Conservation (phyloP, 2,113 vertebrate genomes). For the Cavia porcellus region DNA sequence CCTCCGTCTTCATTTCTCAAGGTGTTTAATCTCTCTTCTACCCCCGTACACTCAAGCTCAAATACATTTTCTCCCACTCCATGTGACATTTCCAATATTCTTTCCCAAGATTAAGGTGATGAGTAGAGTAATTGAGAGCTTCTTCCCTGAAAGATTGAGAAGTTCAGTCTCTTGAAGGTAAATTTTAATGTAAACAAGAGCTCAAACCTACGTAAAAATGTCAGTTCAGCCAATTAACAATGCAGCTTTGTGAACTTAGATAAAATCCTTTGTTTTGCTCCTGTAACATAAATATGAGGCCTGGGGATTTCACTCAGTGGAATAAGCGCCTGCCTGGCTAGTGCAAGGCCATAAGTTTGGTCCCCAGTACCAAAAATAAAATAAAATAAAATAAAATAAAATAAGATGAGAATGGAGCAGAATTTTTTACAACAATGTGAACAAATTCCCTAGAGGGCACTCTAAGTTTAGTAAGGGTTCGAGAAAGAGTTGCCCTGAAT, state of each 20-base stretch:
- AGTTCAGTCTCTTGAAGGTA: background rate
- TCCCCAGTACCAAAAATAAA: too few relatives aligned
- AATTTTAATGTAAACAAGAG: background rate
- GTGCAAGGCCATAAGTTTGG: too few relatives aligned
- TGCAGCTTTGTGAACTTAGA: background rate
- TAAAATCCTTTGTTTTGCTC: background rate
- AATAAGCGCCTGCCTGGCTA: too few relatives aligned
- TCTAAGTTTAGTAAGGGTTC: background rate
- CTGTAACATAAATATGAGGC: background rate
- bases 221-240: background rate
- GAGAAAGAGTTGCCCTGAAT: background rate
- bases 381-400: too few relatives aligned
- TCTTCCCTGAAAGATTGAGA: background rate
- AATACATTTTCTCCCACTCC: background rate
- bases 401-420: background rate
- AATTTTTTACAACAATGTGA: background rate
- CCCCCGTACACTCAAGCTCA: too few relatives aligned
- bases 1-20: background rate
- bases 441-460: background rate
- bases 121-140: background rate
- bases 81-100: background rate
- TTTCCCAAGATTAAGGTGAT: background rate
- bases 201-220: background rate
- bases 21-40: rapidly evolving
- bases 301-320: too few relatives aligned